Conservation (phyloP, 2,113 vertebrate genomes). For the Caracal caracal region DNA sequence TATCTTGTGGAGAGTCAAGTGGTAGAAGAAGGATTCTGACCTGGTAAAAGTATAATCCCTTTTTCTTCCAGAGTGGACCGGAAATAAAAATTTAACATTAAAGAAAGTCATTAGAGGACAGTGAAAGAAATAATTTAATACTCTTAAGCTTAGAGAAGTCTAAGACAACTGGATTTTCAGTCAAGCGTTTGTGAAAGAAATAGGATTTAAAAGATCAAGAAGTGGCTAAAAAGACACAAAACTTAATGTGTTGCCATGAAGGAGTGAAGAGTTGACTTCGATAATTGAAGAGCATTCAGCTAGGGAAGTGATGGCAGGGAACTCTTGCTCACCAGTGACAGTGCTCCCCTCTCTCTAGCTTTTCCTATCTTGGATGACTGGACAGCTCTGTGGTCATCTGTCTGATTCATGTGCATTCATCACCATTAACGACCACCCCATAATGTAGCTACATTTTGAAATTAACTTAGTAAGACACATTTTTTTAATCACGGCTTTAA, state of each 20-base stretch:
- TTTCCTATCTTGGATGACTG: neutral
- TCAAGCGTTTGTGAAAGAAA: neutral
- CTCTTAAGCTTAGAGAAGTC: neutral
- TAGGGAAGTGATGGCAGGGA: neutral
- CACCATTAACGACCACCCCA: neutral
- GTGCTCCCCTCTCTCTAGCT: neutral
- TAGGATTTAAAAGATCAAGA: neutral
- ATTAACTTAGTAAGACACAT: neutral
- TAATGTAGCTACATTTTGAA: slow-evolving; percentile 1
- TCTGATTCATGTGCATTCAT: neutral
- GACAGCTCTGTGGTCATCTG: neutral
- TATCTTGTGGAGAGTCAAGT: neutral
- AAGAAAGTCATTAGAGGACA: neutral
- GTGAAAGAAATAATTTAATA: neutral
- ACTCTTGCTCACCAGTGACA: neutral
- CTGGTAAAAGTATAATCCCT: neutral
- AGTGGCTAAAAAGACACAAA: neutral
- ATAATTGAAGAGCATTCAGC: neutral
- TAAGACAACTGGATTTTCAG: neutral
- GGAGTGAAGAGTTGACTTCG: neutral
- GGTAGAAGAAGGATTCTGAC: neutral
- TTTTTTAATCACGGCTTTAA: neutral
- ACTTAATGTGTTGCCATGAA: neutral
- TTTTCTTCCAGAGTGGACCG: neutral
- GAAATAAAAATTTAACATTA: neutral